Base-by-base conservation (phyloP, 2,797 vertebrate species). In the Myotis findleyi region DNA sequence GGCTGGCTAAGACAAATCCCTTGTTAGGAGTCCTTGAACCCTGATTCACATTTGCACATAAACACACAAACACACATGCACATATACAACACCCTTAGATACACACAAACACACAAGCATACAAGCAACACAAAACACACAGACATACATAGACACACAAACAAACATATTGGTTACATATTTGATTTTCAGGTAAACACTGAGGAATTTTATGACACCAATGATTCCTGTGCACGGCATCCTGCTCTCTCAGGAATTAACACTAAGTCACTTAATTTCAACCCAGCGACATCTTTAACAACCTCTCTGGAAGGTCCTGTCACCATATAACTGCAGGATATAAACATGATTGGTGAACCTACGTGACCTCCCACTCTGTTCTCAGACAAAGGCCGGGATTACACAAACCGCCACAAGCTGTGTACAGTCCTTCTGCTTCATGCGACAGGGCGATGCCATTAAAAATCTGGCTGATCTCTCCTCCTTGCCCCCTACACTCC, bases 391-490 rank as follows among this genome's bases (percentile, higher is more conserved):
- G 20, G 14, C 27, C 38, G n/a, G 66, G 66, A 41, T 76, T 38
- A 38, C 13, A 51, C 21, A 64, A 66, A 20, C 17, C 44, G 57
- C 57, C 57, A 62, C 25, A 30, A 62, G 59, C 59, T 30, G 59
- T 30, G 33, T 44, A 2, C 44, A 57, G 51, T 57, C 44, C 47
- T 93, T 88, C 21, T 87, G 71, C 73, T 96, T 85, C 92, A 93
- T 89, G 84, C 30, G 96, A 96, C 82, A 93, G 57, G 21, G 14
- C 3, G 21, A n/a, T 41, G 47, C 64, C 94, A 89, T 73, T 21
- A 0, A 85, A 86, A 92, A 97, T 85, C 44, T 93, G 69, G 89
- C 71, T 93, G 92, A 83, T 82, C 91, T 76, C 49, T 87, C 5
- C 33, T 96, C 87, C 62, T 84, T 76, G 27, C 21, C 30, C 93